These are phyloP conservation scores for Oryzias sinensis DNA, from an alignment of 2,797 vertebrate species.

Conservation along the genomic window DNA sequence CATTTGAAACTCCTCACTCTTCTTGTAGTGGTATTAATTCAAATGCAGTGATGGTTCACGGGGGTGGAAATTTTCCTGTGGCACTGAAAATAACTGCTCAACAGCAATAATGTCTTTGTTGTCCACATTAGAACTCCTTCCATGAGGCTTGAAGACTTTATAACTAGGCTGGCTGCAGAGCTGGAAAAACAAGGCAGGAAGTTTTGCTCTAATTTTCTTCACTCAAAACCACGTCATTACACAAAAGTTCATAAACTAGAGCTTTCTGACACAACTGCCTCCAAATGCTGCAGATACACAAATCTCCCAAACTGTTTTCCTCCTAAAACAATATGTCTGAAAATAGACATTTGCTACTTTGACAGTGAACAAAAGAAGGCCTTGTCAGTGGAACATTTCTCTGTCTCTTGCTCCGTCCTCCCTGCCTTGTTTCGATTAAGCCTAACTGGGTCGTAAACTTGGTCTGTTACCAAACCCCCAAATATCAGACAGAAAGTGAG, in stretches of 20 bases:
- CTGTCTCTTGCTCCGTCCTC: conserved; percentile 36
- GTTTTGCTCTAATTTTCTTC: conserved; percentile 25
- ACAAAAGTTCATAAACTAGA: conserved; percentile 38
- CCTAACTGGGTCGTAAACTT: conserved; percentile 70
- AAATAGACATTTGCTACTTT: conserved; percentile 49
- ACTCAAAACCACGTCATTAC: conserved; percentile 22
- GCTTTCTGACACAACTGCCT: conserved; percentile 10
- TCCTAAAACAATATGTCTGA: conserved; percentile 31
- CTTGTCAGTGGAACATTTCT: conserved; percentile 48
- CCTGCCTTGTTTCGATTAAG: conserved; percentile 70
- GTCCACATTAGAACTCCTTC: conserved; percentile 23
- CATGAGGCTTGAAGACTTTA: not conserved
- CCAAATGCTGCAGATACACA: conserved; percentile 21
- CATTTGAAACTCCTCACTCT: conserved; percentile 8
- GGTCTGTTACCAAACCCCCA: conserved; percentile 59
- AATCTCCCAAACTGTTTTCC: conserved; percentile 31
- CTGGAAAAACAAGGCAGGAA: conserved; percentile 28
- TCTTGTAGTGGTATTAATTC: not conserved
- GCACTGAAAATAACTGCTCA: not conserved
- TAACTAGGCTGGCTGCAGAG: conserved; percentile 23
- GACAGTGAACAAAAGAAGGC: conserved; percentile 51
- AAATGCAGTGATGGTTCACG: conserved; percentile 5
- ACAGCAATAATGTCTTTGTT: conserved; percentile 13
- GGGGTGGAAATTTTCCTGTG: conserved; percentile 1
- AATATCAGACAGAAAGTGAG: conserved; percentile 48